Conservation (phyloP, 2,888 invertebrate species). For the Phanerotoma sp. region DNA sequence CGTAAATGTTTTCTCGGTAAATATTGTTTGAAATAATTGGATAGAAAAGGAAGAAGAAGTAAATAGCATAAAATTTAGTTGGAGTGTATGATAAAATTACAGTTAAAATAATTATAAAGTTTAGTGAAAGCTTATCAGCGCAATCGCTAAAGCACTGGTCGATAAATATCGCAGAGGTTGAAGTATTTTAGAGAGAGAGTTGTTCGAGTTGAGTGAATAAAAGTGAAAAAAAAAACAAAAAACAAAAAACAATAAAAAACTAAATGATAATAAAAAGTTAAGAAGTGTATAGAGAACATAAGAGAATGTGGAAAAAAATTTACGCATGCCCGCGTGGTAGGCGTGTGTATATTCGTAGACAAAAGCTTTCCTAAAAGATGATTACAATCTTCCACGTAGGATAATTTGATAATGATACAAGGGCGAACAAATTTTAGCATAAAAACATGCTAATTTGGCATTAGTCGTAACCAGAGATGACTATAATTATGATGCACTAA, state of each 20-base stretch:
- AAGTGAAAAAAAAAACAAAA: no score
- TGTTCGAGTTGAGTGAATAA: no score
- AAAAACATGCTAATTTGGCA: constrained; percentile 54
- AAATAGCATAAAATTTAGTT: no score
- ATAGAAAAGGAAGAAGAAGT: no score
- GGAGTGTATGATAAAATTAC: no score
- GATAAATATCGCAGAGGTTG: no score
- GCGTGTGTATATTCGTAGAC: constrained; percentile 47
- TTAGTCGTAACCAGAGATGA: constrained; percentile 50
- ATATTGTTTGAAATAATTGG: no score
- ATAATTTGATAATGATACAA: constrained; percentile 57
- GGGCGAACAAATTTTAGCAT: constrained; percentile 48
- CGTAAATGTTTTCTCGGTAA: no score
- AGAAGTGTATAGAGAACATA: constrained; percentile 27
- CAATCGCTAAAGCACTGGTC: no score
- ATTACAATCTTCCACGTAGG: constrained; percentile 52
- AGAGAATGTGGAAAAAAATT: constrained; percentile 28
- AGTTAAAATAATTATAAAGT: no score
- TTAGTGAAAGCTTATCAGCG: background rate
- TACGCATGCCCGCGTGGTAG: constrained; percentile 29
- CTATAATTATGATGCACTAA: constrained; percentile 45
- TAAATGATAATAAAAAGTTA: constrained; percentile 2
- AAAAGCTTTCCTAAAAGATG: constrained; percentile 43
- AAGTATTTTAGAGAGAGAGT: background rate
- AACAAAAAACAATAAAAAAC: no score